A percentile compares a stretch with the other conserved stretches of the same genome.
Conservation (phyloP, 37 sponge, comb jelly and placozoan genomes). For the Spongilla lacustris region DNA sequence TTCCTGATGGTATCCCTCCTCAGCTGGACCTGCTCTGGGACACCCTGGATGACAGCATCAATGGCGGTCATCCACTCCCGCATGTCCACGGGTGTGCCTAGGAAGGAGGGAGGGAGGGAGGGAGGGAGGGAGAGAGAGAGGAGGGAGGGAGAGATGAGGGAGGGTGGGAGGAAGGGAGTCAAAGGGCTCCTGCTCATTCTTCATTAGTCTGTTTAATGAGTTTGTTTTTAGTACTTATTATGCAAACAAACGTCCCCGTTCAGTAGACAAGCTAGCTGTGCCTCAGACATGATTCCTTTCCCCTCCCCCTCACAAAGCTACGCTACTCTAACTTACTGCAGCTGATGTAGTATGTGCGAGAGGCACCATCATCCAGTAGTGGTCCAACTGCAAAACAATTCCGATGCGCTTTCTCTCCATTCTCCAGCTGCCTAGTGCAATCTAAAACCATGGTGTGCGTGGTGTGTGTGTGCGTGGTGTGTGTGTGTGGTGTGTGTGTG, state of each 20-base stretch:
- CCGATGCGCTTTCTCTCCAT: slow-evolving; percentile 61
- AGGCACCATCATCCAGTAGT: slow-evolving; percentile 87
- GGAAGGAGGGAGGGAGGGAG: background rate
- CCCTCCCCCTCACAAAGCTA: no score
- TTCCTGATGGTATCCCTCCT: slow-evolving; percentile 45
- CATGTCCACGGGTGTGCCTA: slow-evolving; percentile 63
- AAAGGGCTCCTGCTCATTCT: no score
- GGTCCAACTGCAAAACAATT: slow-evolving; percentile 94
- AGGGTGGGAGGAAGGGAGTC: no score
- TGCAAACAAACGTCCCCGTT: no score
- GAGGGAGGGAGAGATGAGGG: background rate
- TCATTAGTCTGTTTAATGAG: no score
- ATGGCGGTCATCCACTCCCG: slow-evolving; percentile 91
- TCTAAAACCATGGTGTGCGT: slow-evolving; percentile 60
- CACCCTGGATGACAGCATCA: slow-evolving; percentile 92
- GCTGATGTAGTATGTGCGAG: slow-evolving; percentile 87
- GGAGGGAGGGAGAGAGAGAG: background rate
- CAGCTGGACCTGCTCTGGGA: slow-evolving; percentile 70
- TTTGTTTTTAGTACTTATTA: no score
- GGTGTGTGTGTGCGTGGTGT: no score
- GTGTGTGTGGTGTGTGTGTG: no score
- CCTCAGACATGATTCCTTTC: no score
- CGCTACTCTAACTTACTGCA: slow-evolving; percentile 89
- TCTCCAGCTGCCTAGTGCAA: slow-evolving; percentile 80
- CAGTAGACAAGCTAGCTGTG: no score